Base-by-base conservation (phyloP, 2,797 vertebrate species). In the Tachyglossus aculeatus region DNA sequence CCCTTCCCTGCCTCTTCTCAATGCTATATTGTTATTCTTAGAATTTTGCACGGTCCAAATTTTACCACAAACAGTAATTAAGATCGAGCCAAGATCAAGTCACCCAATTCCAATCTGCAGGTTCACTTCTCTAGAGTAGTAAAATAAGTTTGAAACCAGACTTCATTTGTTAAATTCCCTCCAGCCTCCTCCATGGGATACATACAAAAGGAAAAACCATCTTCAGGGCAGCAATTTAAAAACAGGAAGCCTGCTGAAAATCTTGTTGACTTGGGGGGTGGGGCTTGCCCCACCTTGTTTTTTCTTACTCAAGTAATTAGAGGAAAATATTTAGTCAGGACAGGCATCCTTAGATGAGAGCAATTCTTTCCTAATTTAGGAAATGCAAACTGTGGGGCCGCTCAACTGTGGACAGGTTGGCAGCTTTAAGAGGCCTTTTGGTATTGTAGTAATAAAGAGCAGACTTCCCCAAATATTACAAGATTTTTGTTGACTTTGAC, bases 401-500 rank as follows among this genome's bases (percentile, higher is more conserved):
- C 61, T 73, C 86, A 79, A 74, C 64, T 63, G 39, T 70, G 71
- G 78, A 87, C 79, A 78, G 66, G 85, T 86, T 82, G 91, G 87
- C 88, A 79, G 86, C 90, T 92, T 89, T 90, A 91, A 90, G 82
- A 78, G 84, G 83, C 76, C 85, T 90, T 48, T 88, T 92, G 91
- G 91, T 88, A 90, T 88, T 86, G 74, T 82, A 78, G 89, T 88
- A 88, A 89, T 91, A 93, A 93, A 93, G 89, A 91, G 90, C 92
- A 87, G 89, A 89, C 77, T 39, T 71, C 84, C 91, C 92, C 90
- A 91, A 91, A 91, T 91, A 91, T 90, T 91, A 80, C 86, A 86
- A 83, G 87, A 86, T 90, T 88, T 83, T 84, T 92, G 90, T 93
- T 93, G 92, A 90, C 92, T 93, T 93, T 94, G 92, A 93, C 92